Conservation (phyloP, 1,140 invertebrate species). For the Aphis gossypii region DNA sequence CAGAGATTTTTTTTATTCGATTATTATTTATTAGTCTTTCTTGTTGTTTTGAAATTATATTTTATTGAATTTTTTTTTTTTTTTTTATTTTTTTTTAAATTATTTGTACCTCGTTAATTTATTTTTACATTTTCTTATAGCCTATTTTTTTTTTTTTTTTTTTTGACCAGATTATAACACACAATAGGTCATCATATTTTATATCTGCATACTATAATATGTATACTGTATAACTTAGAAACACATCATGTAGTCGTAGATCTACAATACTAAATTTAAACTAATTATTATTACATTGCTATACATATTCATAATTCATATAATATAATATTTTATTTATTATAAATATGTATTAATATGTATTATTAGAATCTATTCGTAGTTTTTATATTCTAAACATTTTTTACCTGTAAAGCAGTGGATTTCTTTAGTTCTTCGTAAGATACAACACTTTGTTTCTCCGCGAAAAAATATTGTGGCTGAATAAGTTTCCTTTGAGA, state of each 20-base stretch:
- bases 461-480: conserved; percentile 48
- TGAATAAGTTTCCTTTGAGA: conserved; percentile 43
- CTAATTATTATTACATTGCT: neutral
- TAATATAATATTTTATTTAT: neutral
- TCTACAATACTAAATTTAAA: neutral
- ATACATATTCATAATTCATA: neutral
- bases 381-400: neutral
- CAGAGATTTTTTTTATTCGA: neutral
- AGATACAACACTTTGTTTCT: neutral
- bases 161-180: neutral
- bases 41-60: neutral
- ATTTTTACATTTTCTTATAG: neutral
- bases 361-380: neutral
- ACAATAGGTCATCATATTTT: neutral
- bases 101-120: neutral
- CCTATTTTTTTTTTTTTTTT: neutral
- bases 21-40: neutral
- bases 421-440: conserved; percentile 1
- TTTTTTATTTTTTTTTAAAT: neutral
- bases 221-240: neutral
- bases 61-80: neutral
- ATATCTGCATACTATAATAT: neutral
- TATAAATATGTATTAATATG: neutral
- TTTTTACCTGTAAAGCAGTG: neutral
- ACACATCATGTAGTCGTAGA: neutral